These are phyloP conservation scores for Drosophila ironensis DNA, from an alignment of 1,140 invertebrate genomes.

Conservation along the genomic window DNA sequence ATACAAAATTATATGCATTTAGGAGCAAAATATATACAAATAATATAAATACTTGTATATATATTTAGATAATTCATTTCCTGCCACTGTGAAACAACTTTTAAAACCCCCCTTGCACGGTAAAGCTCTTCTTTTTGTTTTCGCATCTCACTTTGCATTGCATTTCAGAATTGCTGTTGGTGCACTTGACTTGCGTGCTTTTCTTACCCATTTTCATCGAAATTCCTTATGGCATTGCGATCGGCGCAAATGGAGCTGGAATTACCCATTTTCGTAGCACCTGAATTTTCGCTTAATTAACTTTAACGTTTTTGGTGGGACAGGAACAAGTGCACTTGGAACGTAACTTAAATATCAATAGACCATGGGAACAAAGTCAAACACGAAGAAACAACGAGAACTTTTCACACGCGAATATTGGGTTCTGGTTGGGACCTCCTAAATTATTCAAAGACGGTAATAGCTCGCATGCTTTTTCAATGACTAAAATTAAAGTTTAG, in stretches of 20 bases:
- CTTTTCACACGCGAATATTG: slow-evolving; percentile 12
- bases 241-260: slow-evolving; percentile 76
- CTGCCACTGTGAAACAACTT: no score
- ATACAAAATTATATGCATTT: no score
- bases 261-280: slow-evolving; percentile 76
- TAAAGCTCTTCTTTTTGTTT: not conserved
- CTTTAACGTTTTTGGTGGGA: not conserved
- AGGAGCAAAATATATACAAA: no score
- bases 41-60: not conserved
- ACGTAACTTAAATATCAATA: slow-evolving; percentile 1
- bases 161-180: not conserved
- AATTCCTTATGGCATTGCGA: slow-evolving; percentile 62
- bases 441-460: slow-evolving; percentile 18
- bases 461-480: no score
- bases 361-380: not conserved
- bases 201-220: slow-evolving; percentile 75
- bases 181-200: not conserved
- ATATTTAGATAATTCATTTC: not conserved
- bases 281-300: not conserved
- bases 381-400: not conserved
- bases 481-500: slow-evolving; percentile 17
- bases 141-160: not conserved
- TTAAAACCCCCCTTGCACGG: slow-evolving; percentile 7
- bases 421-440: not conserved
- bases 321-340: not conserved